Percentiles rank a stretch among this genome's conserved stretches.
These are phyloP conservation scores for Rhea americana DNA, from an alignment of 2,113 vertebrate genomes.

Conservation along the genomic window DNA sequence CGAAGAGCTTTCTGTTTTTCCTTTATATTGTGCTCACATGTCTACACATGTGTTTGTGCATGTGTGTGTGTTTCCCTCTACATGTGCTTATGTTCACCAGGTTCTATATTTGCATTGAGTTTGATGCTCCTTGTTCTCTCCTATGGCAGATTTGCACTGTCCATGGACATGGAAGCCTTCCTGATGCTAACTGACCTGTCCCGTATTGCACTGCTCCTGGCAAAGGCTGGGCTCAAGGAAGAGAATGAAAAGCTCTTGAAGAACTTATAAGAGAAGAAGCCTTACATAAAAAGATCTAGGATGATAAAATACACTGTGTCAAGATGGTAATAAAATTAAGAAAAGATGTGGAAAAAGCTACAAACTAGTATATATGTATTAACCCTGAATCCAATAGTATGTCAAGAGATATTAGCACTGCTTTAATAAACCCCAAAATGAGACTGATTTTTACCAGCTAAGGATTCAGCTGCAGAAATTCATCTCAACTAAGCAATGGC, in stretches of 20 bases:
- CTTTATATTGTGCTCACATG: neutral
- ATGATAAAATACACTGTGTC: neutral
- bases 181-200: neutral
- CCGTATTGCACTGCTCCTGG: neutral
- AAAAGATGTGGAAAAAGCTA: neutral
- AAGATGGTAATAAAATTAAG: neutral
- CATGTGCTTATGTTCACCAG: neutral
- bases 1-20: neutral
- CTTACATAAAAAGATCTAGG: neutral
- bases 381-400: neutral
- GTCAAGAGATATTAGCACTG: neutral
- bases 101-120: neutral
- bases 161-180: neutral
- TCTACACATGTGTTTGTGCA: rapidly evolving
- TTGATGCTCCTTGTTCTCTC: neutral
- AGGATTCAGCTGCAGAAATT: neutral
- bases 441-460: neutral
- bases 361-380: neutral
- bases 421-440: neutral
- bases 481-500: neutral
- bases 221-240: neutral
- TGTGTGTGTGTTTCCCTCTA: rapidly evolving
- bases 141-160: neutral
- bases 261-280: neutral
- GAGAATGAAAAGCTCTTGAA: neutral